Conservation (phyloP, 2,888 invertebrate genomes). For the Eristalinus aeneus region DNA sequence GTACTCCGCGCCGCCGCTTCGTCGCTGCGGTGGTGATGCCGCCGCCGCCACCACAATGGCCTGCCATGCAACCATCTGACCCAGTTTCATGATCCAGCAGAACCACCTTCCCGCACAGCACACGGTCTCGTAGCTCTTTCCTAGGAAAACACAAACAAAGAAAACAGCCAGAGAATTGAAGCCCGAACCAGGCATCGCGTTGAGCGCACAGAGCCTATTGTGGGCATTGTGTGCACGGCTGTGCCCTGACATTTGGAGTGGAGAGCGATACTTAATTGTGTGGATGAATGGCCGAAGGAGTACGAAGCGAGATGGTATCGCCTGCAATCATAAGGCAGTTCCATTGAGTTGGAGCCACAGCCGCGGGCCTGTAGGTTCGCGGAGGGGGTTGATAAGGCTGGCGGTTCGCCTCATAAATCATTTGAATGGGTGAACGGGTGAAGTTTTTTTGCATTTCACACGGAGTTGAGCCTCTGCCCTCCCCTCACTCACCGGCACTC, state of each 20-base stretch:
- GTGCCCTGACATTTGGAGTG: constrained; percentile 53
- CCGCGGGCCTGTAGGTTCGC: background rate
- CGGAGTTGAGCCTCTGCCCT: background rate
- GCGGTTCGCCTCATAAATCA: background rate
- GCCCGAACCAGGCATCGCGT: constrained; percentile 1
- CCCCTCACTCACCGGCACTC: too few relatives aligned
- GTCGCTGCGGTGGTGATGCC: background rate
- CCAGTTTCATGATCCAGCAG: constrained; percentile 60
- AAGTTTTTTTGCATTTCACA: background rate
- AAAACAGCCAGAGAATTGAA: background rate
- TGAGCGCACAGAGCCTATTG: constrained; percentile 44
- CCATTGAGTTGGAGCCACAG: background rate
- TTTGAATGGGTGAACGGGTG: background rate
- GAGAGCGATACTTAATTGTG: constrained; percentile 36
- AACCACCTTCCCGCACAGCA: constrained; percentile 23
- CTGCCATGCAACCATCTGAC: constrained; percentile 59
- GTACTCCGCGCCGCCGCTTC: constrained; percentile 30
- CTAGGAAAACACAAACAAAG: constrained; percentile 22
- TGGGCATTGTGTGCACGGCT: constrained; percentile 45
- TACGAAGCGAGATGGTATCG: constrained; percentile 17
- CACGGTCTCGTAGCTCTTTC: constrained; percentile 19
- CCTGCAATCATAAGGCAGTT: background rate
- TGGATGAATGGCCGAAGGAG: constrained; percentile 12
- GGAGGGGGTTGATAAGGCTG: background rate
- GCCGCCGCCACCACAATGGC: background rate